Base-by-base conservation (phyloP, 2,888 invertebrate species). In the Panopea generosa region DNA sequence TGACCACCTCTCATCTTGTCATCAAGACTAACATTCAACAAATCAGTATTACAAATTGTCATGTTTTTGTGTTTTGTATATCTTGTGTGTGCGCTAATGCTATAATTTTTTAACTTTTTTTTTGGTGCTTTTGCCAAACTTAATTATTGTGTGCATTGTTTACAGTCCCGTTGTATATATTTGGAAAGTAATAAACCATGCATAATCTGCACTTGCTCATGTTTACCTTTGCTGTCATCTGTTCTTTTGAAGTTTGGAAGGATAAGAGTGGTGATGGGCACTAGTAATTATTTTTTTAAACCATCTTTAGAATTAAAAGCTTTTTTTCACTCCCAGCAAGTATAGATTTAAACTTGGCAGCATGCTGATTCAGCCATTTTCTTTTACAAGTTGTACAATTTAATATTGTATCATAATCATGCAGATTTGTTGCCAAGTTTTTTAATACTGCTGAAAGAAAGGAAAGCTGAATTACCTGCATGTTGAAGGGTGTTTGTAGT, bases 171-270 rank as follows among this genome's bases (percentile, higher is more conserved):
- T 33, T 50, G 26, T 60, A 7, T 71, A 27, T 57, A 71, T 59
- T 33, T 57, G 59, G 16, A 9, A 40, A 40, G n/a, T n/a, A n/a
- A 33, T 55, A 49, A 40, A 26, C 55, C 56, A 45, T 40, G 47
- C 45, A 29, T 67, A 24, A 57, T 49, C 24, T 65, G 40, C 65
- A 69, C 61, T 63, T 72, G 69, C 72, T 76, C 79, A 73, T 70
- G 69, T 67, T 67, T 56, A 66, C 72, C 63, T 67, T 77, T 70
- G 76, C 75, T 79, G 74, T 56, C 33, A 33, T 33, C 6, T 33
- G 4, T 7, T 7, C 11, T 40, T 43, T 11, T 43, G 27, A 43
- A 53, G 26, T 53, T 4, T 24, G 1, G 20, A n/a, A 22, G 33
- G 33, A n/a, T 33, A 4, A 7, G 33, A 11, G 33, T 33, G 40